Evolutionary conservation across 2,113 vertebrate species (phyloP).

Genomic region (Prunella himalayana): DNA sequence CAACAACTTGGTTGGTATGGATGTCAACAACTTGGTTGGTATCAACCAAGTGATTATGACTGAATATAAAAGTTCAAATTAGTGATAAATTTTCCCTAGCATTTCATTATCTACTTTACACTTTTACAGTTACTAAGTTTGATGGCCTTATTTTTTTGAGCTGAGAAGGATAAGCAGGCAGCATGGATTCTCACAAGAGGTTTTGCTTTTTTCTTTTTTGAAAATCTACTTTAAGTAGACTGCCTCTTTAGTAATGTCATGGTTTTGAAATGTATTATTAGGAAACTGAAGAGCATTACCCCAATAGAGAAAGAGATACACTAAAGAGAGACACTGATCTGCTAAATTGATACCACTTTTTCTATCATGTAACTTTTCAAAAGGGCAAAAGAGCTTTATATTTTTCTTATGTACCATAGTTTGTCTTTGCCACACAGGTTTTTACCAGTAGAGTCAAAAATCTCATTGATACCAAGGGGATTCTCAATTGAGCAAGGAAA

Average conservation of each 20-base stretch:
- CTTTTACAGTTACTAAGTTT: neutral
- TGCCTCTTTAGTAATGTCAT: neutral
- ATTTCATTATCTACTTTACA: neutral
- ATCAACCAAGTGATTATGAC: neutral
- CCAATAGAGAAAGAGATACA: neutral
- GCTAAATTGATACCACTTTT: neutral
- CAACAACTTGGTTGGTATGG: too few species aligned
- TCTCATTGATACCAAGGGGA: conserved; percentile 27
- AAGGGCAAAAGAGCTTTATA: neutral
- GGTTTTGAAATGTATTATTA: neutral
- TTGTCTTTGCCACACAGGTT: conserved; percentile 54
- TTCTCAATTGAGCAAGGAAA: conserved; percentile 35
- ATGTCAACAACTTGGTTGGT: too few species aligned
- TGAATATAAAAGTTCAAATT: neutral
- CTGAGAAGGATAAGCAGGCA: neutral
- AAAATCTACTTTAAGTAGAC: neutral
- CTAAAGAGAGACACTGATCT: neutral
- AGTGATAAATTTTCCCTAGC: neutral
- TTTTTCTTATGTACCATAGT: conserved; percentile 11
- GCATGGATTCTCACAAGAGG: neutral
- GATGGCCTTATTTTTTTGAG: neutral
- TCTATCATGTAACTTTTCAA: neutral
- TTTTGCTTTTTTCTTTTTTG: neutral
- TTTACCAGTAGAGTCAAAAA: conserved; percentile 47
- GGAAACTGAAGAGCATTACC: neutral